phyloP scores from a whole-genome alignment of 2,113 vertebrate species.

The Ciconia boyciana region DNA sequence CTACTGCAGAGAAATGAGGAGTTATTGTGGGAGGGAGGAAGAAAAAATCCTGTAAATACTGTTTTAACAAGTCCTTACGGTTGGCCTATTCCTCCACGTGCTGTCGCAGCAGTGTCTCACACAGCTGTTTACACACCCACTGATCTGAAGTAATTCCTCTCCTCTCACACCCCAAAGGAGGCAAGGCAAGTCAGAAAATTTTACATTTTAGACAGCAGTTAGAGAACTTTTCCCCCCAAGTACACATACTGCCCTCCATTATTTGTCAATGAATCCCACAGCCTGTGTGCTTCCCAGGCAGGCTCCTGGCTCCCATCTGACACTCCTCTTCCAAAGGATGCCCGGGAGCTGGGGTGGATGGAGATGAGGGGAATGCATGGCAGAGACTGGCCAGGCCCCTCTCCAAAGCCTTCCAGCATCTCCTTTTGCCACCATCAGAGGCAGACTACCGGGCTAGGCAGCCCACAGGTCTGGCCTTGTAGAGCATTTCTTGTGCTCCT shows the following conservation, averaged over 20 bases:
- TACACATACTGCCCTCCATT: neutral
- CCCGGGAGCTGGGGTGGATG: neutral
- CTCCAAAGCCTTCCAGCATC: neutral
- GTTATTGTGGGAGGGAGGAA: neutral
- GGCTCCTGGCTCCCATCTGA: rapidly evolving
- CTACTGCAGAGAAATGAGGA: neutral
- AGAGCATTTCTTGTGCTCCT: neutral
- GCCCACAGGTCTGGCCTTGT: neutral
- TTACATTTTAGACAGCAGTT: neutral
- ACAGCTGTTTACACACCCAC: neutral
- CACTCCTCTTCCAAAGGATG: neutral
- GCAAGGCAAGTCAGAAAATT: neutral
- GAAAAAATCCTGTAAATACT: neutral
- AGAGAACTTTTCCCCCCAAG: neutral
- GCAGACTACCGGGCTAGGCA: neutral
- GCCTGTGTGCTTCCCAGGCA: neutral
- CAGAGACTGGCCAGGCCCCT: neutral
- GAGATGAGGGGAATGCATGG: neutral
- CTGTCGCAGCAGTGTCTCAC: neutral
- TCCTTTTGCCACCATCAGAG: neutral
- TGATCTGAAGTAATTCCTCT: neutral
- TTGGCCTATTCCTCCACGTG: neutral
- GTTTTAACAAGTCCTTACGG: conserved; percentile 1
- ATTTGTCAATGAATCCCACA: neutral
- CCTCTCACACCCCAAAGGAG: neutral